Conservation (phyloP, 1,140 invertebrate genomes). For the Brachionus angularis region DNA sequence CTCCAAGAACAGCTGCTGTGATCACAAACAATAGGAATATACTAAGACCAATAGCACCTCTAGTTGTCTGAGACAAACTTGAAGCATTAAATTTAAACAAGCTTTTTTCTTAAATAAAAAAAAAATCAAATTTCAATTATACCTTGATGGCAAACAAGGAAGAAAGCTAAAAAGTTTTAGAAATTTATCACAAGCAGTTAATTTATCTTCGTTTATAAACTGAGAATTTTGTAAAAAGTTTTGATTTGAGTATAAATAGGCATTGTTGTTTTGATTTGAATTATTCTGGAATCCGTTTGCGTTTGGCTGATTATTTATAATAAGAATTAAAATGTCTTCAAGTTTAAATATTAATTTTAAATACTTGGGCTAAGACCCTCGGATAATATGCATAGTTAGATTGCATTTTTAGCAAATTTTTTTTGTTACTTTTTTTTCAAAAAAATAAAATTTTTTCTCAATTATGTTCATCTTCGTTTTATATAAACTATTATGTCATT, state of each 20-base stretch:
- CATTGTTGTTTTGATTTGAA: too few relatives aligned
- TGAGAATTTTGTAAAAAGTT: too few relatives aligned
- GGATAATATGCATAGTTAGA: constrained; percentile 20
- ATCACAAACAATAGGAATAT: background rate
- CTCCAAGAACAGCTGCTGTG: background rate
- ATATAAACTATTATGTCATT: too few relatives aligned
- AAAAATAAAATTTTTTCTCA: too few relatives aligned
- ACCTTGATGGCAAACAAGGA: constrained; percentile 15
- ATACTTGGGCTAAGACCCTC: background rate
- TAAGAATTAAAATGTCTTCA: background rate
- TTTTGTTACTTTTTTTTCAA: background rate
- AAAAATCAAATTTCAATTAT: background rate
- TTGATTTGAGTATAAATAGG: too few relatives aligned
- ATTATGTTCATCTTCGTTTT: too few relatives aligned
- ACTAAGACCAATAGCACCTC: constrained; percentile 16
- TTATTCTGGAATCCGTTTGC: too few relatives aligned
- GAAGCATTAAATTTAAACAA: background rate
- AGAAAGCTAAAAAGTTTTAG: constrained; percentile 7
- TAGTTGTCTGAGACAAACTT: constrained; percentile 4
- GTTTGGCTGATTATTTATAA: background rate
- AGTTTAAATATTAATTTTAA: background rate
- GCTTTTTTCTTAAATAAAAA: background rate
- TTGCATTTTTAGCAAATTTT: background rate
- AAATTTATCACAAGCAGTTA: constrained; percentile 1
- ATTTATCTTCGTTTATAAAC: background rate